These are phyloP conservation scores for Parasteatoda lunata DNA, from an alignment of 2,888 invertebrate genomes.

Conservation along the genomic window DNA sequence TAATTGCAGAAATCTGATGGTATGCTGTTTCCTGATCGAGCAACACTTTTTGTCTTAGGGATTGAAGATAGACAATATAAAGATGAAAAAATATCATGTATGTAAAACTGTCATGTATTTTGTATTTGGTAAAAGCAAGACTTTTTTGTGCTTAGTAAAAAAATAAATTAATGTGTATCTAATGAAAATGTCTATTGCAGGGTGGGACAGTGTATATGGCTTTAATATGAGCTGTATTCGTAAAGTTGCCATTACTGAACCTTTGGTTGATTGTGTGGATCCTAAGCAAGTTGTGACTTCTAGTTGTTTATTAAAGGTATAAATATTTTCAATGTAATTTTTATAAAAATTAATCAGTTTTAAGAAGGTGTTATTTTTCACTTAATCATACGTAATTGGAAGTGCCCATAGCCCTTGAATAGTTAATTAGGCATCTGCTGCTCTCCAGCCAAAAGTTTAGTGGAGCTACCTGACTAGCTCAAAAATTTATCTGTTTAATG, in stretches of 20 bases:
- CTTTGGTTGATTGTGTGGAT: slow-evolving; percentile 98
- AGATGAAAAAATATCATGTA: slow-evolving; percentile 99
- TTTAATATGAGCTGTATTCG: slow-evolving; percentile 99
- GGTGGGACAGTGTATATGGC: slow-evolving; percentile 99
- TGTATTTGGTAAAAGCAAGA: neutral
- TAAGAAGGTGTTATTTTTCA: no score
- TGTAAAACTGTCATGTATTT: slow-evolving; percentile 69
- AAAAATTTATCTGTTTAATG: no score
- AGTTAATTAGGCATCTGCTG: no score
- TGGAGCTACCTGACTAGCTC: no score
- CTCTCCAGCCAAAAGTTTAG: no score
- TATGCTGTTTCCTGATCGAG: slow-evolving; percentile 92
- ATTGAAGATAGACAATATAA: slow-evolving; percentile 97
- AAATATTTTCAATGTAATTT: neutral
- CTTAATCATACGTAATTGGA: no score
- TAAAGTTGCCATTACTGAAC: slow-evolving; percentile 97
- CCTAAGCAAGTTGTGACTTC: slow-evolving; percentile 98
- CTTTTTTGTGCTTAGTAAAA: neutral
- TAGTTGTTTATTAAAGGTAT: slow-evolving; percentile 88
- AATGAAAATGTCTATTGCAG: slow-evolving; percentile 71
- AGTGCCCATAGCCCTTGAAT: no score
- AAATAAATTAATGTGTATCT: neutral
- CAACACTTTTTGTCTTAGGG: slow-evolving; percentile 91
- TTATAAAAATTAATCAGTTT: no score
- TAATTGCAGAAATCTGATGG: slow-evolving; percentile 82